These are phyloP conservation scores for Stylophora pistillata DNA, from an alignment of 64 coral and sea anemone genomes.

Conservation along the genomic window DNA sequence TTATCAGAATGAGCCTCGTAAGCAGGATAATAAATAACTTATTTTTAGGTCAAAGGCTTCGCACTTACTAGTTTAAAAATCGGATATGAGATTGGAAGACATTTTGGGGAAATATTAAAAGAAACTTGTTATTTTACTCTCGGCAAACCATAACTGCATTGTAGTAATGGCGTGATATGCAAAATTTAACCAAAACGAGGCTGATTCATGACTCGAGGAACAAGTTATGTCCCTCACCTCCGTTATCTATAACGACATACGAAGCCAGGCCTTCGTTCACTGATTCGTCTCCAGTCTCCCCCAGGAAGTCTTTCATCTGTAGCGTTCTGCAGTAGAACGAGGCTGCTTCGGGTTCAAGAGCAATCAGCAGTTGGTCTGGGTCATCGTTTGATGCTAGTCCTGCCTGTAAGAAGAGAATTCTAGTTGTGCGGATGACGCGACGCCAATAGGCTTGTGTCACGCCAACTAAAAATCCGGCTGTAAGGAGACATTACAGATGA, in stretches of 20 bases:
- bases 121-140: no score
- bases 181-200: neutral
- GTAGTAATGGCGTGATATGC: no score
- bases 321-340: conserved; percentile 74
- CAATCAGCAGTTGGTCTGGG: conserved; percentile 62
- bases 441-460: neutral
- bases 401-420: conserved; percentile 29
- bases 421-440: neutral
- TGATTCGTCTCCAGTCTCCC: conserved; percentile 64
- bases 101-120: no score
- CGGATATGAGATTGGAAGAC: no score
- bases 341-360: conserved; percentile 77
- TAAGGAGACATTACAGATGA: no score
- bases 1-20: no score
- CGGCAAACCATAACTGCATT: no score
- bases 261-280: conserved; percentile 57
- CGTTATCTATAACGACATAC: conserved; percentile 74
- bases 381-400: conserved; percentile 59
- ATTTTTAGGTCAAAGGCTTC: no score
- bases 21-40: no score
- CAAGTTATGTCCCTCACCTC: conserved; percentile 19
- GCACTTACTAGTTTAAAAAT: no score
- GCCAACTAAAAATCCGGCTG: no score
- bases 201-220: neutral
- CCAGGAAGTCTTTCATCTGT: conserved; percentile 80